phyloP scores from a whole-genome alignment of 2,888 invertebrate genomes.

The Catonia carolina region DNA sequence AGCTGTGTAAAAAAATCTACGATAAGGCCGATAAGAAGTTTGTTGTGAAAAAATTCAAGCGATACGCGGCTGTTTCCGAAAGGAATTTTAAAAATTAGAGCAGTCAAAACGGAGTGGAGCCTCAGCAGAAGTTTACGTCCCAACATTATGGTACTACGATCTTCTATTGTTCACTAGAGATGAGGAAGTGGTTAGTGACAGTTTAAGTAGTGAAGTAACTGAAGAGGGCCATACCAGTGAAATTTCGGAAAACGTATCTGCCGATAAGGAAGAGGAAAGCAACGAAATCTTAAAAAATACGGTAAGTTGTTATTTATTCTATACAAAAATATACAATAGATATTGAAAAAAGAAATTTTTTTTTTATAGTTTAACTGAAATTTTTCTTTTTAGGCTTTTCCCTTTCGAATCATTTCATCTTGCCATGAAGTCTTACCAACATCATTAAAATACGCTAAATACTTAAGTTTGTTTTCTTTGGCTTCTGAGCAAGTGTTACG shows the following conservation, averaged over 20 bases:
- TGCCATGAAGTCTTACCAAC: not conserved
- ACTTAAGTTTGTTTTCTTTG: not conserved
- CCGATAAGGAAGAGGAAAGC: not conserved
- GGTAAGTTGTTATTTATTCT: no score
- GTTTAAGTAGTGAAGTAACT: no score
- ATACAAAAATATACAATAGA: no score
- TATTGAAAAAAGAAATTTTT: no score
- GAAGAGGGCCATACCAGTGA: no score
- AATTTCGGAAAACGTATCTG: not conserved
- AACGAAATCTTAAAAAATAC: not conserved
- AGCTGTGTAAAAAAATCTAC: constrained; percentile 10
- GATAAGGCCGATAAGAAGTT: not conserved
- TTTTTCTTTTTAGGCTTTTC: no score
- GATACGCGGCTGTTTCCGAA: constrained; percentile 10
- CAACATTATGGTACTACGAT: constrained; percentile 19
- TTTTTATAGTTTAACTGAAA: no score
- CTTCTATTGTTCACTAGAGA: constrained; percentile 8
- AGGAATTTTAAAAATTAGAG: constrained; percentile 5
- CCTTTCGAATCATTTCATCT: constrained; percentile 11
- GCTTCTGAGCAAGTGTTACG: no score
- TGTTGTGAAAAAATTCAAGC: constrained; percentile 9
- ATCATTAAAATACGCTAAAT: constrained; percentile 5
- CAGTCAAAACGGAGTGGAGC: constrained; percentile 8
- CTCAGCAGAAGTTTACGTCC: not conserved
- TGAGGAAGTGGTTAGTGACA: not conserved